Evolutionary conservation across 2,113 vertebrate species (phyloP).

Genomic region (Macrotis lagotis): DNA sequence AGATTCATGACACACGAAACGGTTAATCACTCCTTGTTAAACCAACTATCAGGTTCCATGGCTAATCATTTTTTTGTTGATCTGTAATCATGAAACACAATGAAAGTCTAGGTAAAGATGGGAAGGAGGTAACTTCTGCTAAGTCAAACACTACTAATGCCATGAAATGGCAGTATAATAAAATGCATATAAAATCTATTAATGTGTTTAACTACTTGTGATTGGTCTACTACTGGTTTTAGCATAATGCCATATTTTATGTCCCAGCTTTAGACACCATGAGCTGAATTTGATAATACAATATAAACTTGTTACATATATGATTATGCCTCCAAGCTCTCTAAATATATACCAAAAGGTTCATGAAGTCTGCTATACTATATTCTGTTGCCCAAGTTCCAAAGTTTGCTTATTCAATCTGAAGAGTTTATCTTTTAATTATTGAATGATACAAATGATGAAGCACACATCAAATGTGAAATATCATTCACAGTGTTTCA

Average conservation of each 20-base stretch:
- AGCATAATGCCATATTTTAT: background rate
- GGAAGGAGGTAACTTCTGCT: background rate
- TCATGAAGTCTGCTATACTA: conserved; percentile 11
- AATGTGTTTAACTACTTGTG: background rate
- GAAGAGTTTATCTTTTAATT: conserved; percentile 70
- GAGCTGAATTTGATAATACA: background rate
- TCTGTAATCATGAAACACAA: background rate
- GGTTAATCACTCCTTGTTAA: background rate
- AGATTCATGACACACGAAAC: background rate
- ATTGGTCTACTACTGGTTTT: background rate
- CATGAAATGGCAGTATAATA: background rate
- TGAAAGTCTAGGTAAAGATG: background rate
- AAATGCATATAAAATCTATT: background rate
- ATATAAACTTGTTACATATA: background rate
- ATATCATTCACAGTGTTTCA: conserved; percentile 60
- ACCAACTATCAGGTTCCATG: background rate
- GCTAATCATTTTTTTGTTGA: background rate
- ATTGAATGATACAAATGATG: conserved; percentile 62
- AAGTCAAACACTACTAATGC: conserved; percentile 20
- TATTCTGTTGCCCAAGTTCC: conserved; percentile 42
- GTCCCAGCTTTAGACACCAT: background rate
- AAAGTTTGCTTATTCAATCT: conserved; percentile 38
- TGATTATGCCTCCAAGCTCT: background rate
- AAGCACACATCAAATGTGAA: conserved; percentile 36
- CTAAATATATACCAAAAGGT: background rate